Conservation (phyloP, 2,888 invertebrate genomes). For the Metallyticus violacea region DNA sequence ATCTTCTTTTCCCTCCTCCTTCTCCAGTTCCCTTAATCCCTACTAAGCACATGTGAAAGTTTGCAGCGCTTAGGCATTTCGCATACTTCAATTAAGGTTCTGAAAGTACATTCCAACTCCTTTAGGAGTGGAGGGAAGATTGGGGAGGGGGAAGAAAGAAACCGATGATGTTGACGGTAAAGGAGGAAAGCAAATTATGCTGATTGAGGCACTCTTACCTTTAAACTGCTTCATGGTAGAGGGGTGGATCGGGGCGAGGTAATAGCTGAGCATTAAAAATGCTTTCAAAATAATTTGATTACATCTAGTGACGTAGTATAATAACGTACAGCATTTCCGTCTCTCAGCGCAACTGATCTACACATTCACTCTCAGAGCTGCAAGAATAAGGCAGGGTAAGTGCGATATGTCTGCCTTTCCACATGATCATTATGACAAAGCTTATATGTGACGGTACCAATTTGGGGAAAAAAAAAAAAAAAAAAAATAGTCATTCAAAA, state of each 20-base stretch:
- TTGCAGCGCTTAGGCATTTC: not conserved
- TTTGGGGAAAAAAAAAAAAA: too few relatives aligned
- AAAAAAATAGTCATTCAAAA: too few relatives aligned
- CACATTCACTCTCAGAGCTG: not conserved
- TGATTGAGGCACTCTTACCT: not conserved
- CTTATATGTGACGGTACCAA: too few relatives aligned
- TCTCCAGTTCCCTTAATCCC: not conserved
- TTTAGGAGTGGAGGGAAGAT: not conserved
- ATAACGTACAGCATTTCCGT: not conserved
- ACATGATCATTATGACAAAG: too few relatives aligned
- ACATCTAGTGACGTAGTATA: not conserved
- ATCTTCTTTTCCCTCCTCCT: not conserved
- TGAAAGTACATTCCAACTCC: not conserved
- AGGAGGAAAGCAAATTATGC: not conserved
- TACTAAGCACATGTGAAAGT: not conserved
- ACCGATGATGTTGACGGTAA: not conserved
- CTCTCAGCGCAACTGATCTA: not conserved
- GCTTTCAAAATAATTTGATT: constrained; percentile 31
- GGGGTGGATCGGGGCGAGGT: not conserved
- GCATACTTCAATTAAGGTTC: not conserved
- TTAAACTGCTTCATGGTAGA: not conserved
- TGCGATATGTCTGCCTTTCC: too few relatives aligned
- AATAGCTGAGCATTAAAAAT: constrained; percentile 28
- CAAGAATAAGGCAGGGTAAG: too few relatives aligned
- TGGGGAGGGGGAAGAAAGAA: not conserved